Base-by-base conservation (phyloP, 64 coral and sea anemone genomes). In the Stichodactyla mertensii region DNA sequence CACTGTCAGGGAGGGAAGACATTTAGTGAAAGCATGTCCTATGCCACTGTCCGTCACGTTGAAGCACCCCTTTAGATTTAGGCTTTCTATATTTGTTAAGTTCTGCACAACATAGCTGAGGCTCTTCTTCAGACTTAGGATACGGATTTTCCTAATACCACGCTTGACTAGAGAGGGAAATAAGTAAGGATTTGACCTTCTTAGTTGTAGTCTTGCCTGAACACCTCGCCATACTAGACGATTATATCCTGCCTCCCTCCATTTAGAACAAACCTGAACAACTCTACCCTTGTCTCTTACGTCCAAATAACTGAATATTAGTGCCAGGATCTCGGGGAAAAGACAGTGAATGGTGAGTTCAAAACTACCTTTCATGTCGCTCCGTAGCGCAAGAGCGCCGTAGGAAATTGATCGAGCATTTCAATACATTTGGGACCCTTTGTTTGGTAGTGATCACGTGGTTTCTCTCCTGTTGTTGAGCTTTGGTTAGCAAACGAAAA, bases 61-160 rank as follows among this genome's bases (percentile, higher is more conserved):
- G 78, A 92, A 99, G 77, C 97, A 99, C 78, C 97, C 97, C 92
- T 99, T 99, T 36, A 99, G 88, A 84, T 95, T 99, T 15, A 99
- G 86, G 71, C 88, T 95, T 78, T 99, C 97, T 80, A 95, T 89
- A 90, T 93, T 89, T 57, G 90, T 88, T 83, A 99, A 88, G 79
- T 88, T 99, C 84, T 99, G 97, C 52, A 99, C 87, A 80, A 99
- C 93, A 77, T 90, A 99, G 61, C 86, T 99, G 67, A 99, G 88
- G 83, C 93, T 94, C 61, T 92, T 99, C 55, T 88, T 99, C 62
- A 99, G 87, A 88, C 97, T 99, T 54, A 99, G 87, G 71, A 99
- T 92, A 82, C 97, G 97, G 79, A 99, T 99, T 95, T 95, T 99
- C 61, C 97, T 90, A 88, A 99, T 99, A 61, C 97, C 97, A 90